A percentile compares a stretch with the other conserved stretches of the same genome.
Evolutionary conservation across 2,888 invertebrate species (phyloP).

Genomic region (Mesorhabditis spiculigera): DNA sequence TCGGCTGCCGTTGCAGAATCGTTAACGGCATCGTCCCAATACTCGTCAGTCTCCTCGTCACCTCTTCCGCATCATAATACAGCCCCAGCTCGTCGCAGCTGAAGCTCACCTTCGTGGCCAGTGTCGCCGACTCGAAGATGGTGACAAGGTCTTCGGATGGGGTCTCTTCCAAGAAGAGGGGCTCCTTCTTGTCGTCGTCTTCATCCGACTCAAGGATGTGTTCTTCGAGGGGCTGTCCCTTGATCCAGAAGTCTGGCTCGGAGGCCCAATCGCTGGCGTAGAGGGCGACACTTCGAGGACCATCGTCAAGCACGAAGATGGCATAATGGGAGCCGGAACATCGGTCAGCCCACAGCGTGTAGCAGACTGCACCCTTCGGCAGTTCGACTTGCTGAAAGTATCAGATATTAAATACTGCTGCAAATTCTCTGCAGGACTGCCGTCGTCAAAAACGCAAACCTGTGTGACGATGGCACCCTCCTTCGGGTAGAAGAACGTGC

Average conservation of each 20-base stretch:
- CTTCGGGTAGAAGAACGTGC: slow-evolving; percentile 13
- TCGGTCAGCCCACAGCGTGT: background rate
- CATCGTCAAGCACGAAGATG: background rate
- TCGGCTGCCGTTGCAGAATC: background rate
- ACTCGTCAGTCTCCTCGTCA: slow-evolving; percentile 19
- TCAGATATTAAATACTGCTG: background rate
- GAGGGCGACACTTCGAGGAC: background rate
- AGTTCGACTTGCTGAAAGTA: background rate
- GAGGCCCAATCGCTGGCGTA: slow-evolving; percentile 13
- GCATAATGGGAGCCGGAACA: background rate
- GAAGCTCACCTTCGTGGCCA: slow-evolving; percentile 20
- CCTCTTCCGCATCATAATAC: slow-evolving; percentile 25
- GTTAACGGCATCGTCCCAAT: slow-evolving; percentile 12
- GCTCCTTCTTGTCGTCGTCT: background rate
- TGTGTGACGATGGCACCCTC: slow-evolving; percentile 8
- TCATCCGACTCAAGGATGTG: background rate
- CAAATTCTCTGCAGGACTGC: background rate
- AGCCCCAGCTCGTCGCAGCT: slow-evolving; percentile 18
- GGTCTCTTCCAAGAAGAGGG: background rate
- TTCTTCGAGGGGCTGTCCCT: slow-evolving; percentile 8
- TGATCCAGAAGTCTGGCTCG: slow-evolving; percentile 15
- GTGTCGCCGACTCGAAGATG: background rate
- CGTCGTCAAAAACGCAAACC: background rate
- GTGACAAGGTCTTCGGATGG: slow-evolving; percentile 1
- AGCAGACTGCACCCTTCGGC: background rate